A percentile compares a stretch with the other conserved stretches of the same genome.
phyloP scores from a whole-genome alignment of 2,113 vertebrate genomes.

The Nipponia nippon region DNA sequence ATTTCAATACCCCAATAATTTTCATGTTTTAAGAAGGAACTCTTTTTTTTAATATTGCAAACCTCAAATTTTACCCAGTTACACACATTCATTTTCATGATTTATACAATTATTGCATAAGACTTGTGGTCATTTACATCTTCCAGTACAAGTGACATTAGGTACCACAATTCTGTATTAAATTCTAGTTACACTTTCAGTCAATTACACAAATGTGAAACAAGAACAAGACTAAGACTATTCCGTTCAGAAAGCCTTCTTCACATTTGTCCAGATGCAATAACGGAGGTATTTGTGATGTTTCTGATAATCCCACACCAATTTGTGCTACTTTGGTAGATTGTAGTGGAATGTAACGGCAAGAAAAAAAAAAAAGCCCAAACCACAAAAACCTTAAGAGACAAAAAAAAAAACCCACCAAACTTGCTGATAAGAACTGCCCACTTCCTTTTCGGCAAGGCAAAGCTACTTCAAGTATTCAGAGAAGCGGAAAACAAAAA shows the following conservation, averaged over 20 bases:
- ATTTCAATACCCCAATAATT: neutral
- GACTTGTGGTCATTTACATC: neutral
- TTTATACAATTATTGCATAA: conserved; percentile 7
- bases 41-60: conserved; percentile 35
- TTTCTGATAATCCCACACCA: neutral
- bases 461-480: neutral
- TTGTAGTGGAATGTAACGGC: neutral
- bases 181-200: neutral
- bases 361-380: neutral
- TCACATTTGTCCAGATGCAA: neutral
- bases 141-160: neutral
- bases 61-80: neutral
- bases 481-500: neutral
- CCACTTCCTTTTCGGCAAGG: neutral
- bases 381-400: neutral
- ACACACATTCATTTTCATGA: neutral
- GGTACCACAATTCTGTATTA: neutral
- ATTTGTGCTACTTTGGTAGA: neutral
- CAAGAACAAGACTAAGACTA: neutral
- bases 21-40: neutral
- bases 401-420: too few species aligned
- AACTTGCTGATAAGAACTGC: neutral
- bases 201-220: neutral
- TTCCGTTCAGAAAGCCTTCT: neutral
- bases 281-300: neutral